Evolutionary conservation across 2,113 vertebrate genomes (phyloP).

Genomic region (Psophia crepitans): DNA sequence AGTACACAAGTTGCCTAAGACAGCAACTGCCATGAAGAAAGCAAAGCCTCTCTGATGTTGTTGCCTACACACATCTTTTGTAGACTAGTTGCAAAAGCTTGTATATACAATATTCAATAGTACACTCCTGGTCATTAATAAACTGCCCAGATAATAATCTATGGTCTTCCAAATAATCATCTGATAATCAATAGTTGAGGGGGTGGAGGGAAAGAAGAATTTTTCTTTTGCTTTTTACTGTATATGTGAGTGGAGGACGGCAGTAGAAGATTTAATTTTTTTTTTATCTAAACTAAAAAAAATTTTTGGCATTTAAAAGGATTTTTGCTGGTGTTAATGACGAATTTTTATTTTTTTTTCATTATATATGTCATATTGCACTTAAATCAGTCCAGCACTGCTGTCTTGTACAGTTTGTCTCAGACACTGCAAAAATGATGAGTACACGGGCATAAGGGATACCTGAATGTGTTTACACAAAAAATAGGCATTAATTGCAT

Average conservation of each 20-base stretch:
- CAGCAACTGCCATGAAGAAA: neutral
- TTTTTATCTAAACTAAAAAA: neutral
- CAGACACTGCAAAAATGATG: neutral
- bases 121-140: neutral
- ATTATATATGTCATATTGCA: neutral
- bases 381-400: neutral
- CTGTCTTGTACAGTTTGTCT: neutral
- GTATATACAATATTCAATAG: neutral
- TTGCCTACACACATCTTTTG: neutral
- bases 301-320: neutral
- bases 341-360: neutral
- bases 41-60: neutral
- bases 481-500: neutral
- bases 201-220: neutral
- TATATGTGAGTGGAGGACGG: fast-evolving
- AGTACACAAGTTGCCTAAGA: neutral
- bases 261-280: neutral
- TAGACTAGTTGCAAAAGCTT: neutral
- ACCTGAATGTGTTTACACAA: neutral
- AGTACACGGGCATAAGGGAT: fast-evolving
- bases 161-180: neutral
- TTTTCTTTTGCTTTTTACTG: neutral
- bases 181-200: neutral
- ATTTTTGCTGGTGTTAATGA: neutral
- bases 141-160: neutral